Percentiles rank a stretch among this genome's conserved stretches.
phyloP scores from a whole-genome alignment of 92 coral and sea anemone genomes.

The Parazoanthus darwini region DNA sequence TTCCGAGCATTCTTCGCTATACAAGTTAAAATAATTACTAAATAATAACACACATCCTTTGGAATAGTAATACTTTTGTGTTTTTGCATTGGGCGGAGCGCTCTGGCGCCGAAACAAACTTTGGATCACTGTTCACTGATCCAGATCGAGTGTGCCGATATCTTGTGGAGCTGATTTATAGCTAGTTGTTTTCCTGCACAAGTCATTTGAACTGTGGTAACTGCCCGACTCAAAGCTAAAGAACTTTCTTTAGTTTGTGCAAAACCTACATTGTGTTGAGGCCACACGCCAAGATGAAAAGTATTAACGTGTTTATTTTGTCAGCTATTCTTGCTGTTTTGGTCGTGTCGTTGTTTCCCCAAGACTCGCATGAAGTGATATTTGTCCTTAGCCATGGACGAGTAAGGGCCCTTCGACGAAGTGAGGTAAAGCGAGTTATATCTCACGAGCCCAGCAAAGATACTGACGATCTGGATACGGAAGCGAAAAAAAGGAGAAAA shows the following conservation, averaged over 20 bases:
- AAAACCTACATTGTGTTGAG: neutral
- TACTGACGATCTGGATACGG: neutral
- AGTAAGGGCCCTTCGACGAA: neutral
- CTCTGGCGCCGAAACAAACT: constrained; percentile 30
- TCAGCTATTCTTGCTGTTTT: constrained; percentile 31
- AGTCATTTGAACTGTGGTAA: constrained; percentile 7
- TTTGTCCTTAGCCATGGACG: constrained; percentile 69
- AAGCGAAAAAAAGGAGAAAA: constrained; percentile 42
- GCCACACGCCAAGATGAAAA: constrained; percentile 16
- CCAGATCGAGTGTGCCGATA: constrained; percentile 32
- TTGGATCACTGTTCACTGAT: constrained; percentile 25
- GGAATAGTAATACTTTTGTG: constrained; percentile 39
- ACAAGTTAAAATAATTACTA: constrained; percentile 32
- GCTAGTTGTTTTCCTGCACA: constrained; percentile 3
- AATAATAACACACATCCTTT: constrained; percentile 24
- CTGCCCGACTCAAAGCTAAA: neutral
- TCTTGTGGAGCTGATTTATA: neutral
- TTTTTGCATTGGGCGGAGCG: constrained; percentile 35
- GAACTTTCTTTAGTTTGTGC: neutral
- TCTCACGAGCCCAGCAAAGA: neutral
- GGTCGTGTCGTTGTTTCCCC: constrained; percentile 64
- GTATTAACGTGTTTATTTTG: neutral
- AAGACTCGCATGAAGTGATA: constrained; percentile 69
- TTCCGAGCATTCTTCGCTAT: constrained; percentile 40
- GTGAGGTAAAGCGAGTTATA: neutral